Evolutionary conservation across 2,797 vertebrate genomes (phyloP), one percentile per base, ranked within the genome.

Genomic region (Sebastes matsubarae): DNA sequence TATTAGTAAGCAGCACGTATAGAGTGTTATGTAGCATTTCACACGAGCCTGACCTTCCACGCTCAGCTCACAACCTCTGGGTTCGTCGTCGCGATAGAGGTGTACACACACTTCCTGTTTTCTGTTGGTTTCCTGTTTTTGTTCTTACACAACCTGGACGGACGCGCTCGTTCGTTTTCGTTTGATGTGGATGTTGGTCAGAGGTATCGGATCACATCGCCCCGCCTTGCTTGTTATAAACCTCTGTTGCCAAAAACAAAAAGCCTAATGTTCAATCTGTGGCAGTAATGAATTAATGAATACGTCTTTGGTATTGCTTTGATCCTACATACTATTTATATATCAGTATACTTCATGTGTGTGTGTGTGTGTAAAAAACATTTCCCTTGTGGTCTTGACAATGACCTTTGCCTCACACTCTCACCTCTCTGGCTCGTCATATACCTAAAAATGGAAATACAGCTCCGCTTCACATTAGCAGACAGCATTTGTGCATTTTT

Each of bases 91-190:
- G 24, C 20, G 24, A 87, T 80, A 84, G 81, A 42, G 38, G 38
- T 42, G 79, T 87, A 67, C 22, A 67, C 60, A 24, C 78, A 18
- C 83, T 92, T 95, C 93, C 93, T 93, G 88, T 89, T 88, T 81
- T 85, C 69, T 88, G 77, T 83, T 77, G 90, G 94, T 92, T 95
- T 96, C 95, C 95, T 95, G 93, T 93, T 95, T 88, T 94, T 91
- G 85, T 88, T 89, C 80, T 90, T 73, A 79, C 73, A 52, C 73
- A 79, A 64, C 86, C 71, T 92, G 87, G 89, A 92, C 89, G 88
- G 81, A 64, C 67, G 20, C 42, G 57, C 58, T 5, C 5, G 20
- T 22, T 64, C 13, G 2, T 64, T 36, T 78, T 68, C 30, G 20
- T 79, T 69, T 84, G 77, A 80, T 81, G 72, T 69, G 54, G 70